phyloP scores from a whole-genome alignment of 1,140 invertebrate genomes.

The Mizuhopecten yessoensis region DNA sequence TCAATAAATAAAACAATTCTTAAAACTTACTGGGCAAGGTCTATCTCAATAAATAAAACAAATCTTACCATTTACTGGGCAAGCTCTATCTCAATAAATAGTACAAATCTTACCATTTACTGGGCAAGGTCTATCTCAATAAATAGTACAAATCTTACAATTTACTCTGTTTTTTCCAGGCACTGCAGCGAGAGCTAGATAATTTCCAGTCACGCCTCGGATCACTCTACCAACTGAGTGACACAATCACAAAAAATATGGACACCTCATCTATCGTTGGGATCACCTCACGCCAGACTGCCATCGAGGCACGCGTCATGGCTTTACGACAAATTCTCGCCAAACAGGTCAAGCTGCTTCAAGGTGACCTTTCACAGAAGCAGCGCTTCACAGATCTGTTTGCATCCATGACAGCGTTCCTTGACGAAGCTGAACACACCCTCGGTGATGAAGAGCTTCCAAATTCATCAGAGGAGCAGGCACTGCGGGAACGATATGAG shows the following conservation, averaged over 20 bases:
- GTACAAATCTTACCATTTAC: too few species aligned
- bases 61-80: too few species aligned
- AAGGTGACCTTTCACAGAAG: slow-evolving; percentile 73
- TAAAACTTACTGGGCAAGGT: too few species aligned
- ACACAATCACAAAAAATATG: slow-evolving; percentile 77
- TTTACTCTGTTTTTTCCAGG: slow-evolving; percentile 63
- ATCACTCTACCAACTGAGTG: slow-evolving; percentile 74
- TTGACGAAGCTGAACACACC: slow-evolving; percentile 71
- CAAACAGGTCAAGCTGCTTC: slow-evolving; percentile 72
- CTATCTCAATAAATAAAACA: too few species aligned
- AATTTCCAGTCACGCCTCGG: slow-evolving; percentile 73
- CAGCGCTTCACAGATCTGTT: slow-evolving; percentile 72
- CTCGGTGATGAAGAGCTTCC: slow-evolving; percentile 70
- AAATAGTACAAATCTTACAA: too few species aligned
- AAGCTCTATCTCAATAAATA: too few species aligned
- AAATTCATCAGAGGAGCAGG: slow-evolving; percentile 71
- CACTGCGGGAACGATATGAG: slow-evolving; percentile 67
- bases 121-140: too few species aligned
- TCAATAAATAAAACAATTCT: too few species aligned
- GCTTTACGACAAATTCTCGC: slow-evolving; percentile 72
- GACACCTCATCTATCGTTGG: slow-evolving; percentile 75
- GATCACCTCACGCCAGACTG: slow-evolving; percentile 75
- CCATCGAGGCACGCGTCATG: slow-evolving; percentile 75
- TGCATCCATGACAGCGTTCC: slow-evolving; percentile 71
- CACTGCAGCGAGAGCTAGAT: slow-evolving; percentile 74